Evolutionary conservation across 2,888 invertebrate genomes (phyloP).

Genomic region (Standfussiana lucernea): DNA sequence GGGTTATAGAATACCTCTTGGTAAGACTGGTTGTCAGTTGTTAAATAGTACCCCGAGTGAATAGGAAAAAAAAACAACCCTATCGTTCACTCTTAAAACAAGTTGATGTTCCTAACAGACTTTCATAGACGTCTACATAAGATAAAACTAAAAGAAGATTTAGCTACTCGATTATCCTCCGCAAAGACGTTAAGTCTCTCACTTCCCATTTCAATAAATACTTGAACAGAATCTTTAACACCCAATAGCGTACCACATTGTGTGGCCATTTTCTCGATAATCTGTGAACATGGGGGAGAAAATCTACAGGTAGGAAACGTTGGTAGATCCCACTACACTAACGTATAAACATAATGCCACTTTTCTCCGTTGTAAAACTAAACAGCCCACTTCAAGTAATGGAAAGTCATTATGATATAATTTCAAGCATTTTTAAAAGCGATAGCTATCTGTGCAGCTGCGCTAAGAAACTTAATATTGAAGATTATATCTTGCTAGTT

Average conservation of each 20-base stretch:
- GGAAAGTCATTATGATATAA: slow-evolving; percentile 81
- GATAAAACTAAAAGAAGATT: slow-evolving; percentile 43
- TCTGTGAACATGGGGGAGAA: slow-evolving; percentile 64
- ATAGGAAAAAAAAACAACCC: not conserved
- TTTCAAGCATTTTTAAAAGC: slow-evolving; percentile 79
- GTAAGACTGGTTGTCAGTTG: too few species aligned
- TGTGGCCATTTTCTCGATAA: slow-evolving; percentile 67
- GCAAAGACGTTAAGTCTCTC: slow-evolving; percentile 16
- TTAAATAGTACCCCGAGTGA: not conserved
- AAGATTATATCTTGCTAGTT: slow-evolving; percentile 60
- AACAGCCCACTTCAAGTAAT: slow-evolving; percentile 81
- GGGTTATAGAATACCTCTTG: not conserved
- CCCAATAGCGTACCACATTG: slow-evolving; percentile 46
- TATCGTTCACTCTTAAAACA: not conserved
- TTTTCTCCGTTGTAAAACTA: slow-evolving; percentile 78
- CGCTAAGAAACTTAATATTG: slow-evolving; percentile 60
- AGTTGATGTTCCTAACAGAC: slow-evolving; percentile 8
- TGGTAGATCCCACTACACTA: slow-evolving; percentile 69
- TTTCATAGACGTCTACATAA: slow-evolving; percentile 19
- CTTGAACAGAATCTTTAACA: slow-evolving; percentile 47
- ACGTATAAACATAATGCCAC: slow-evolving; percentile 71
- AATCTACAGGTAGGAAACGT: slow-evolving; percentile 69
- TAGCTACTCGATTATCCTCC: slow-evolving; percentile 22
- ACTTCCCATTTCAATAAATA: slow-evolving; percentile 54
- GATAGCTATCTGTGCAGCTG: slow-evolving; percentile 70